Base-by-base conservation (phyloP, 1,140 invertebrate species). In the Scaptomyza pallida region DNA sequence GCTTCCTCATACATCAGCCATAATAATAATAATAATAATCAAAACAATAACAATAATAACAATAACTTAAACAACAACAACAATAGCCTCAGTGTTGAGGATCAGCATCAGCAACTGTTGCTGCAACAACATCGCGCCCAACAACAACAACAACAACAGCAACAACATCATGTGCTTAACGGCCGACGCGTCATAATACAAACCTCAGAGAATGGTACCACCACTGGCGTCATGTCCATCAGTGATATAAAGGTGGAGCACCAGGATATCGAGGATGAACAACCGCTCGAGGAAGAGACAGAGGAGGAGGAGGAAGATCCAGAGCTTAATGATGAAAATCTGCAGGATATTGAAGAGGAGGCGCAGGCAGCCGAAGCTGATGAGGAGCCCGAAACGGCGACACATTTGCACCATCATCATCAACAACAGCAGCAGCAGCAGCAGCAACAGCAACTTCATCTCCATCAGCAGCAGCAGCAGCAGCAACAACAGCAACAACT, bases 261-360 rank as follows among this genome's bases (percentile, higher is more conserved):
- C 30, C 45, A 45, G 16, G 68, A 71, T 9, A 37, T 26, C 9
- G 77, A 89, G 16, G 78, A 85, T 13, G 89, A 89, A 10, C 44
- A 30, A 8, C 44, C 19, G 33, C 33, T 37, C 12, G 33, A 30
- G 15, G 75, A 78, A 26, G 78, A 88, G 40, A 6, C 2, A 26
- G 82, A 89, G n/a, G 86, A 90, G 41, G 85, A 89, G 19, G 80
- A 86, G 21, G 89, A 90, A 23, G 89, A 90, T 80, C 89, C 89
- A 0, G 89, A 90, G 56, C 47, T 90, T 5, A 90, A 90, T 52
- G 89, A 90, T 77, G 89, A 90, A 54, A 90, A 90, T 48, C 51
- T 90, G 13, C 89, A 90, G 77, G 89, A 90, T 47, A 90, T 90
- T 10, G 89, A 89, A 59, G 89, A 90, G 55, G 89, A 90, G 67